Percentiles rank a stretch among this genome's conserved stretches.
These are phyloP conservation scores for Tamias sibiricus DNA, from an alignment of 2,113 vertebrate species.

Conservation along the genomic window DNA sequence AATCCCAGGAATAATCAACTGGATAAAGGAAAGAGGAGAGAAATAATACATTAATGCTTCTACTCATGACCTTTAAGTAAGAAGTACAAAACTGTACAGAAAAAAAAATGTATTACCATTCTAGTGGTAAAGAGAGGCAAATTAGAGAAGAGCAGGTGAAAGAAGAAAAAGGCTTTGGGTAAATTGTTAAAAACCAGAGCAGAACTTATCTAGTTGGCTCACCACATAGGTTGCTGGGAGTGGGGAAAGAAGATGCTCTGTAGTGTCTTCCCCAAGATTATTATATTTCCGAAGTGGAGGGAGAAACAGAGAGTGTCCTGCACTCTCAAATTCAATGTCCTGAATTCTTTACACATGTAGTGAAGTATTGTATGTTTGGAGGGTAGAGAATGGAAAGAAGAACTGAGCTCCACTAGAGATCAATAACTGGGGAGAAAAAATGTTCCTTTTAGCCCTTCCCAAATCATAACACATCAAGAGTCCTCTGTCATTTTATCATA, in stretches of 20 bases:
- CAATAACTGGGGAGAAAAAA: background rate
- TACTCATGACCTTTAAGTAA: background rate
- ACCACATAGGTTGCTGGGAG: background rate
- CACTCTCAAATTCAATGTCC: background rate
- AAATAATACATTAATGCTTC: background rate
- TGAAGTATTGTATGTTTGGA: background rate
- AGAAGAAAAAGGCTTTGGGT: background rate
- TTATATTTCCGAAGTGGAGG: background rate
- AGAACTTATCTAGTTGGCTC: background rate
- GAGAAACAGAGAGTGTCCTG: background rate
- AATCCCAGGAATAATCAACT: background rate
- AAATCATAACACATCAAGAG: background rate
- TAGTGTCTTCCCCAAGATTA: background rate
- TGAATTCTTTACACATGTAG: background rate
- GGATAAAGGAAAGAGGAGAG: background rate
- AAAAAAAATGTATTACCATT: background rate
- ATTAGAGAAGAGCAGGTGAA: background rate
- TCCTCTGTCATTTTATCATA: background rate
- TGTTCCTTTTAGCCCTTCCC: background rate
- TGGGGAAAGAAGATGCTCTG: background rate
- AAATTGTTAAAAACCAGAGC: background rate
- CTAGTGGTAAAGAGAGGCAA: background rate
- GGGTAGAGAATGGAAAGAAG: background rate
- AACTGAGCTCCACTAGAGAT: background rate
- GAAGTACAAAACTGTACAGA: background rate